Evolutionary conservation across 2,113 vertebrate species (phyloP).

Genomic region (Mesoclemmys tuberculata): DNA sequence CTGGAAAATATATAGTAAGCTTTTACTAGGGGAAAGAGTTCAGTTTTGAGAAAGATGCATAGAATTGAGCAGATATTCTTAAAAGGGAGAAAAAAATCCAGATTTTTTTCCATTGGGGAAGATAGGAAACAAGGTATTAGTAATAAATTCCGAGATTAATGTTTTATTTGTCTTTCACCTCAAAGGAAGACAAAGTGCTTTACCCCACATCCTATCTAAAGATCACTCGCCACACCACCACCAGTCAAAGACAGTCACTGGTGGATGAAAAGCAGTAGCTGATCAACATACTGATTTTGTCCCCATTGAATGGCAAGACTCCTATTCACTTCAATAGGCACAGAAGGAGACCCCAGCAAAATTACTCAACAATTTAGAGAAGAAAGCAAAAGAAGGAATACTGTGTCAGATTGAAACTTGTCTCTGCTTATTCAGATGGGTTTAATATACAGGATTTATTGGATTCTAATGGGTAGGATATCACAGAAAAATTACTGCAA

Average conservation of each 20-base stretch:
- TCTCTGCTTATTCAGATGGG: background rate
- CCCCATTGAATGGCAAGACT: accelerated
- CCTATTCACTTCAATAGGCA: accelerated
- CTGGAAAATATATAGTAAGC: slow-evolving; percentile 19
- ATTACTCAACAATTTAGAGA: background rate
- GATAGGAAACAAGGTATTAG: no score
- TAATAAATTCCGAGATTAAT: no score
- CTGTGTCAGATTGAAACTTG: background rate
- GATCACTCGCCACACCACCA: accelerated
- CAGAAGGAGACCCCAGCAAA: background rate
- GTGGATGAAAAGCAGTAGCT: background rate
- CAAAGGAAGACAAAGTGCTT: background rate
- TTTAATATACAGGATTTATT: background rate
- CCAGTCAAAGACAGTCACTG: background rate
- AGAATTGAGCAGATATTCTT: background rate
- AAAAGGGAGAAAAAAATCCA: background rate
- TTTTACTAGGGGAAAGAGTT: background rate
- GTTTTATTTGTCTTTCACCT: no score
- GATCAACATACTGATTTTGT: background rate
- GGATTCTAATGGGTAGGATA: background rate
- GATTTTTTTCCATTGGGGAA: background rate
- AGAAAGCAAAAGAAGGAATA: background rate
- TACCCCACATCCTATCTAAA: background rate
- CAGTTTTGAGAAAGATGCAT: background rate
- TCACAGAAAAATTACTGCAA: background rate